Base-by-base conservation (phyloP, 2,797 vertebrate genomes). In the Acrossocheilus fasciatus region DNA sequence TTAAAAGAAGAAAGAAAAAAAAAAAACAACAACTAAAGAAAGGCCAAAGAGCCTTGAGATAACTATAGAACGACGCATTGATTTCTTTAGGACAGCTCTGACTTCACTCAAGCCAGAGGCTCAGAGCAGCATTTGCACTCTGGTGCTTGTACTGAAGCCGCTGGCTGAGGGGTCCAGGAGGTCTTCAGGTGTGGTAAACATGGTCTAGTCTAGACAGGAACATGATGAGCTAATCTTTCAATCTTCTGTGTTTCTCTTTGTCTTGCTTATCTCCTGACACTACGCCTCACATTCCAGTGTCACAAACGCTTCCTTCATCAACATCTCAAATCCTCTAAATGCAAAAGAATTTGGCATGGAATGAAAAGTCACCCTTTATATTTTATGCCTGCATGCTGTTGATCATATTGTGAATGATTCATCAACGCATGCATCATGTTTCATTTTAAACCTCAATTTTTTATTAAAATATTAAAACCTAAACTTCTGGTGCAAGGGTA, bases 231-330 rank as follows among this genome's bases (percentile, higher is more conserved):
- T 85, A 54, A 78, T 85, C 62, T 69, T 84, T 69, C 74, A 69
- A 45, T 78, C 80, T 69, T n/a, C 74, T 52, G 10, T 12, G 12
- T 41, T 78, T 59, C 72, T 84, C 72, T 84, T 75, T 50, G 72
- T 76, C 18, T 52, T 45, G n/a, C 75, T 79, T 79, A 79, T 85
- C 75, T 70, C 36, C 75, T 70, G 75, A 85, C 64, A 70, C 64
- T 45, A 79, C n/a, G 6, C 23, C 10, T 30, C 62, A 92, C 92
- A 92, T 85, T 84, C 73, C 83, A 77, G 43, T n/a, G 59, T 17
- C 64, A 10, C 59, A 52, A 57, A 78, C 62, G 23, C 62, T 78
- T 78, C 83, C 83, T 18, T 70, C 64, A 70, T 1, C 30, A 45
- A 45, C 75, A 34, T 41, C 47, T 41, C 15, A 43, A 54, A 84